Evolutionary conservation across 92 coral and sea anemone species (phyloP), one percentile per base, ranked within the genome.

Genomic region (Scolanthus callimorphus): DNA sequence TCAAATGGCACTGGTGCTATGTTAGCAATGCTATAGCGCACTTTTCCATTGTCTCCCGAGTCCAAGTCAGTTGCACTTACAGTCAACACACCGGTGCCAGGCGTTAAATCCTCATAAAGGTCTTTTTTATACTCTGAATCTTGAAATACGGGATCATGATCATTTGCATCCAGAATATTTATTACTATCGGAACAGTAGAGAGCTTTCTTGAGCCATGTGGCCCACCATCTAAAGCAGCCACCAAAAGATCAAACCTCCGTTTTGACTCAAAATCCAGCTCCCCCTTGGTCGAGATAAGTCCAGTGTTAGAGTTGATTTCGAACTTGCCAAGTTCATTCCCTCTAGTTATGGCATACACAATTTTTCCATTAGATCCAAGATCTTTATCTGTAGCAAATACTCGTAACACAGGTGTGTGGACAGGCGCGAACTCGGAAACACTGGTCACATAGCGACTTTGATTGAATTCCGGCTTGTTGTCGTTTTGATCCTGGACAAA

Each of bases 111-210:
- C 63, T 88, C 96, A 31, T 49, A 80, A 29, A 92, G 19, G 11
- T 84, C 98, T n/a, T 67, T 49, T 38, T 54, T 44, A 31, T 91
- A 76, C 1, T 63, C 70, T 4, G 82, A 55, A 25, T 74, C 45
- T 11, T 62, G 49, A 41, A 92, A 92, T 1, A 51, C 61, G 28
- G 98, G 98, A 24, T 64, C 77, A 62, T 92, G 84, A 51, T 92
- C 91, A 67, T 92, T 92, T 8, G 84, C 95, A 77, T 92, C 98
- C 51, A 76, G 79, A 39, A 92, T 39, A 20, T 80, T 57, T 11
- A 92, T 58, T 25, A 67, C 51, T 12, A 87, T 86, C 17, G 63
- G 79, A 26, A 81, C 85, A 62, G 67, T 77, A 0, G 96, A 65
- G 76, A 79, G 57, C 50, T 79, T 60, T 26, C 71, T 55, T 4